phyloP scores from a whole-genome alignment of 2,113 vertebrate species.

The Suncus etruscus region DNA sequence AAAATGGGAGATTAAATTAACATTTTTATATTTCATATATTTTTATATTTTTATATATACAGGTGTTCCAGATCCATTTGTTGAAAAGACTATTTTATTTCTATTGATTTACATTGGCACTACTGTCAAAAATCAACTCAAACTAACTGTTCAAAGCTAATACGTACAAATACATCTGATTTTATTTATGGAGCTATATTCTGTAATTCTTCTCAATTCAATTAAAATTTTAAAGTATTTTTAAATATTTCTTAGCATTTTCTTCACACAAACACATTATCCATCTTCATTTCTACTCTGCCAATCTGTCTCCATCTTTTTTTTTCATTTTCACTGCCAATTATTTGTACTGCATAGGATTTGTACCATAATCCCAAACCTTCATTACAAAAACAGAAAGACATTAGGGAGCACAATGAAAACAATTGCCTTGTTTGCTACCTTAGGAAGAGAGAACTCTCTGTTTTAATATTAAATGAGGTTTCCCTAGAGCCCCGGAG shows the following conservation, averaged over 20 bases:
- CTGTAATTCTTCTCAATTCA: not conserved
- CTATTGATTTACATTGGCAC: conserved; percentile 11
- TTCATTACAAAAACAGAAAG: not conserved
- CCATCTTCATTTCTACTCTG: not conserved
- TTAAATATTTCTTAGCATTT: no score
- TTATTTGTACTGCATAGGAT: not conserved
- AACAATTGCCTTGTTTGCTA: not conserved
- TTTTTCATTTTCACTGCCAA: not conserved
- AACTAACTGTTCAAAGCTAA: not conserved
- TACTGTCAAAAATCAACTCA: conserved; percentile 11
- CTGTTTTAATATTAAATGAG: not conserved
- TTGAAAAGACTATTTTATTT: conserved; percentile 32
- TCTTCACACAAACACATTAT: conserved; percentile 1
- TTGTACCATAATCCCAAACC: not conserved
- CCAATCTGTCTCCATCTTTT: not conserved
- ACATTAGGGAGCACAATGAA: not conserved
- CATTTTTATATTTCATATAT: not conserved
- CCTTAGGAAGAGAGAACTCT: not conserved
- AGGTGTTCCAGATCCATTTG: not conserved
- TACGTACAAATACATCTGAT: no score
- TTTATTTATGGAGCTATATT: not conserved
- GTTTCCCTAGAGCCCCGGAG: not conserved
- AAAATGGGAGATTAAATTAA: not conserved
- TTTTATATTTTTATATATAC: not conserved
- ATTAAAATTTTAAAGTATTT: not conserved